phyloP scores from a whole-genome alignment of 2,797 vertebrate genomes.

The Lepilemur ruficaudatus region DNA sequence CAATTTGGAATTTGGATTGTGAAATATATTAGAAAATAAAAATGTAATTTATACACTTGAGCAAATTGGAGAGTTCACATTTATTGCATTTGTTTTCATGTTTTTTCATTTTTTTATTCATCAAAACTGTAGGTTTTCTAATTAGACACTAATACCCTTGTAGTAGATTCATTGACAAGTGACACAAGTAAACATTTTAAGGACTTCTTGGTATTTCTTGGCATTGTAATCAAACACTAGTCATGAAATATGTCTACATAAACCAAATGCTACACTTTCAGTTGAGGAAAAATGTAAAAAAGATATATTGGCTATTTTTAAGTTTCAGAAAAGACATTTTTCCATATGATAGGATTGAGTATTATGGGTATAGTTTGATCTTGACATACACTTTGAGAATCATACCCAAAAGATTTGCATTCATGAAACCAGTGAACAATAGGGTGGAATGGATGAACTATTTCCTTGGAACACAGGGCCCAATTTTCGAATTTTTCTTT shows the following conservation, averaged over 20 bases:
- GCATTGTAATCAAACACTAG: slow-evolving; percentile 61
- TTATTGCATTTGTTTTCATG: slow-evolving; percentile 46
- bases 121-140: slow-evolving; percentile 58
- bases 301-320: slow-evolving; percentile 12
- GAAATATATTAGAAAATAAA: slow-evolving; percentile 58
- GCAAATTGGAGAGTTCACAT: slow-evolving; percentile 63
- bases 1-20: slow-evolving; percentile 35
- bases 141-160: slow-evolving; percentile 44
- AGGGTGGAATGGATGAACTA: slow-evolving; percentile 68
- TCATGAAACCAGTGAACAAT: slow-evolving; percentile 78
- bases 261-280: slow-evolving; percentile 64
- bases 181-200: slow-evolving; percentile 48
- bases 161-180: slow-evolving; percentile 44
- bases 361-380: slow-evolving; percentile 58
- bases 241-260: slow-evolving; percentile 50
- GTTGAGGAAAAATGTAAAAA: slow-evolving; percentile 53
- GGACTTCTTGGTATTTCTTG: slow-evolving; percentile 59
- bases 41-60: slow-evolving; percentile 28
- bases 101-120: slow-evolving; percentile 50
- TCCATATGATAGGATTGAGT: slow-evolving; percentile 59
- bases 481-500: slow-evolving; percentile 79
- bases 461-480: slow-evolving; percentile 80
- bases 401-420: slow-evolving; percentile 19
- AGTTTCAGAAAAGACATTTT: slow-evolving; percentile 68
- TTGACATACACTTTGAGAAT: slow-evolving; percentile 32